A percentile compares a stretch with the other conserved stretches of the same genome.
phyloP scores from a whole-genome alignment of 2,797 vertebrate species.

The Phalanger gymnotis region DNA sequence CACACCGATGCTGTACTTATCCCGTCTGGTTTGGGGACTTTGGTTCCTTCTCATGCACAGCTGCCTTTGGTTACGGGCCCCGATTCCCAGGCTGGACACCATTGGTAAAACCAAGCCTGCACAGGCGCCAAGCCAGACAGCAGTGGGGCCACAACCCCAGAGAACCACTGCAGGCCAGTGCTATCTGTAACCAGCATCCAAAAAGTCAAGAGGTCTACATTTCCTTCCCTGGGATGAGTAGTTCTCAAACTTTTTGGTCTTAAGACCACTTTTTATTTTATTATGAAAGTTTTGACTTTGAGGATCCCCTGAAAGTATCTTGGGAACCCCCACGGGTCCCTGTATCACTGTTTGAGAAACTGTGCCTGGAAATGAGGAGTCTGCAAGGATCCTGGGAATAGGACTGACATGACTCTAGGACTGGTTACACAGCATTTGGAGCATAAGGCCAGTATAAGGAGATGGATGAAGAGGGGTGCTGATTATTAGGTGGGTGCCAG shows the following conservation, averaged over 20 bases:
- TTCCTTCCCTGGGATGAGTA: not conserved
- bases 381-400: not conserved
- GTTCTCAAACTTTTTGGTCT: not conserved
- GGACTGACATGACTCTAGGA: not conserved
- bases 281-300: not conserved
- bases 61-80: constrained; percentile 90
- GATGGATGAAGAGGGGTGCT: not conserved
- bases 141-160: constrained; percentile 20
- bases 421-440: not conserved
- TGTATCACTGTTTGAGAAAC: not conserved
- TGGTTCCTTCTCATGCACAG: constrained; percentile 87
- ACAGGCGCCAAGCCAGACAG: constrained; percentile 75
- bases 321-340: not conserved
- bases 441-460: not conserved
- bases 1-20: constrained; percentile 87
- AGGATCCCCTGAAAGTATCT: not conserved
- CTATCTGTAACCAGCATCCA: not conserved
- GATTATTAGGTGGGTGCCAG: not conserved
- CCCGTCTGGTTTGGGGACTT: constrained; percentile 90
- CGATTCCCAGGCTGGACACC: constrained; percentile 69
- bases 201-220: not conserved
- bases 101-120: constrained; percentile 52
- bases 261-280: not conserved
- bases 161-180: not conserved
- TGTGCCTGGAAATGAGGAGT: not conserved